Conservation (phyloP, 1,140 invertebrate genomes). For the Drosophila athabasca region DNA sequence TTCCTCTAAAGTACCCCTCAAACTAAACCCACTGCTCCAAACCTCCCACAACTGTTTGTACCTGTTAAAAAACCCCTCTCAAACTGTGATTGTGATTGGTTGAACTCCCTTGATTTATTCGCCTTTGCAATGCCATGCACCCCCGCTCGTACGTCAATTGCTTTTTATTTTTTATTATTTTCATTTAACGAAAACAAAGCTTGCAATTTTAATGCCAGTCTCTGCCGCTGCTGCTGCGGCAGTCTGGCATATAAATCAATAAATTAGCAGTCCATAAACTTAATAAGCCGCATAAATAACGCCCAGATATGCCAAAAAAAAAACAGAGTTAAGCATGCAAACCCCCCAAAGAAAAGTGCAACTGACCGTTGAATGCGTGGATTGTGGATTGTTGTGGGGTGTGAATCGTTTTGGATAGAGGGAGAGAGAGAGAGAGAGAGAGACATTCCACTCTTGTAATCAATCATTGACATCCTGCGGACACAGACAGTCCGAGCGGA, state of each 20-base stretch:
- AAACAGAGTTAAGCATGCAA: conserved; percentile 42
- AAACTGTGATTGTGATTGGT: too few relatives aligned
- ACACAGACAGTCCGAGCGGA: background rate
- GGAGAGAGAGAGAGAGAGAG: background rate
- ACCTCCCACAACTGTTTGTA: too few relatives aligned
- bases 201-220: background rate
- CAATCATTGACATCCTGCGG: conserved; percentile 57
- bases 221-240: background rate
- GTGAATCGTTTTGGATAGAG: too few relatives aligned
- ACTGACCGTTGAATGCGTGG: conserved; percentile 16
- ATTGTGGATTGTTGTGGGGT: background rate
- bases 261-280: conserved; percentile 75
- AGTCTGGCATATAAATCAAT: conserved; percentile 52
- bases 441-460: conserved; percentile 50
- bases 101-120: conserved; percentile 35
- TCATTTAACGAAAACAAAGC: conserved; percentile 31
- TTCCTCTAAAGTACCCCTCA: background rate
- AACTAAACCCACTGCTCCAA: background rate
- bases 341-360: background rate
- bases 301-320: conserved; percentile 2
- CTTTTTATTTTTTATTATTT: conserved; percentile 8
- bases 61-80: too few relatives aligned
- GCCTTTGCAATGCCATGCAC: conserved; percentile 21
- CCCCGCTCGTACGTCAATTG: conserved; percentile 2
- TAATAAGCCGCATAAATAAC: conserved; percentile 62